Evolutionary conservation across 2,888 invertebrate species (phyloP).

Genomic region (Agapetus fuscipes): DNA sequence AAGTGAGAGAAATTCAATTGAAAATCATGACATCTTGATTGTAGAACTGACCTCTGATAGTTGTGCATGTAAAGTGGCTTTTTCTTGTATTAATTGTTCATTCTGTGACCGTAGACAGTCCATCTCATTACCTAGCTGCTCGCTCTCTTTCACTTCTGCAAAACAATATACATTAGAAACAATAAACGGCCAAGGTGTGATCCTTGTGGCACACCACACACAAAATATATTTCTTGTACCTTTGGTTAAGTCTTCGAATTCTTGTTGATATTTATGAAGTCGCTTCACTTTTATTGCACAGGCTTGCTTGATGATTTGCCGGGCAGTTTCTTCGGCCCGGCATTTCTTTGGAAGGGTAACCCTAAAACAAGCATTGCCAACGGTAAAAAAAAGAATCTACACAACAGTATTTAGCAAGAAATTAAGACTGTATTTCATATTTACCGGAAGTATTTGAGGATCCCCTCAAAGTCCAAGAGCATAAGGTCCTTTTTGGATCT

Average conservation of each 20-base stretch:
- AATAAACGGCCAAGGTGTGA: too few relatives aligned
- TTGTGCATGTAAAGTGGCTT: slow-evolving; percentile 34
- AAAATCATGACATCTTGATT: too few relatives aligned
- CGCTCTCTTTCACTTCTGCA: slow-evolving; percentile 47
- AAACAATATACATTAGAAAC: slow-evolving; percentile 26
- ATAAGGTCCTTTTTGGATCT: slow-evolving; percentile 87
- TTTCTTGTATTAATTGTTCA: slow-evolving; percentile 37
- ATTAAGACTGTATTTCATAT: too few relatives aligned
- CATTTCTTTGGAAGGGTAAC: slow-evolving; percentile 96
- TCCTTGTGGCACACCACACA: too few relatives aligned
- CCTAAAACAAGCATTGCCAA: slow-evolving; percentile 28
- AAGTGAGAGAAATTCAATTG: too few relatives aligned
- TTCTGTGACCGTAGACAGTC: slow-evolving; percentile 39
- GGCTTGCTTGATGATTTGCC: slow-evolving; percentile 81
- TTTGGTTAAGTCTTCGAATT: slow-evolving; percentile 49
- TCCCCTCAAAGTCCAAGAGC: slow-evolving; percentile 92
- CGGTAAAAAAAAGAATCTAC: too few relatives aligned
- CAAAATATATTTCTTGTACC: too few relatives aligned
- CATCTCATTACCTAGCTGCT: slow-evolving; percentile 56
- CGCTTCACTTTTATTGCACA: slow-evolving; percentile 89
- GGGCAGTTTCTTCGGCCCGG: slow-evolving; percentile 81
- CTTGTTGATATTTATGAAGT: slow-evolving; percentile 89
- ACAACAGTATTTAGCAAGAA: too few relatives aligned
- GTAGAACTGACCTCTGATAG: slow-evolving; percentile 35
- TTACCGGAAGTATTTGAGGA: slow-evolving; percentile 90